phyloP scores from a whole-genome alignment of 2,113 vertebrate species.

The Eclectus roratus region DNA sequence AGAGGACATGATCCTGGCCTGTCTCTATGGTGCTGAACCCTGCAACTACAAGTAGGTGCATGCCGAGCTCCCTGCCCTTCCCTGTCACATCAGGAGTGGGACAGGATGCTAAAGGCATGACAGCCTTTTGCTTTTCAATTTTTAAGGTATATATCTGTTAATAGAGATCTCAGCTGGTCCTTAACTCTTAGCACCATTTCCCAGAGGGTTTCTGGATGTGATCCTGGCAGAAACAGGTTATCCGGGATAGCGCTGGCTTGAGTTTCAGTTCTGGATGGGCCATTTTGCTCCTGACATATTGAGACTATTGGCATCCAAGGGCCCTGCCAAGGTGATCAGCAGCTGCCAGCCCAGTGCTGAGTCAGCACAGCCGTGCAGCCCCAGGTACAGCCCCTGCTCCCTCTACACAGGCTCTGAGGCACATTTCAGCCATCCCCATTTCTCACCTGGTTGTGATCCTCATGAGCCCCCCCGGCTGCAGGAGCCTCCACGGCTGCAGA shows the following conservation, averaged over 20 bases:
- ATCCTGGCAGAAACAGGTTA: neutral
- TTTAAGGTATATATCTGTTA: neutral
- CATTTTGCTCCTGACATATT: rapidly evolving
- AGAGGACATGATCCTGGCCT: slow-evolving; percentile 78
- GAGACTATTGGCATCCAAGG: rapidly evolving
- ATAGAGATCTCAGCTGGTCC: neutral
- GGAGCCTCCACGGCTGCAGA: neutral
- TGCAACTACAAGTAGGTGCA: slow-evolving; percentile 77
- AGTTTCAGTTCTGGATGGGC: neutral
- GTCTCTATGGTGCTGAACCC: slow-evolving; percentile 75
- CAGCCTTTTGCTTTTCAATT: neutral
- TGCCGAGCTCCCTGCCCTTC: neutral
- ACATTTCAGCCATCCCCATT: neutral
- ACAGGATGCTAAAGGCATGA: rapidly evolving
- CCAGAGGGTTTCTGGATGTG: neutral
- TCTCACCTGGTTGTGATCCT: neutral
- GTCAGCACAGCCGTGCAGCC: neutral
- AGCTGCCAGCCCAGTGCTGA: neutral
- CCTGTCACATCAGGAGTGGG: rapidly evolving
- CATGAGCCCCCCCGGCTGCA: neutral
- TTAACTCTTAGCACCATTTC: neutral
- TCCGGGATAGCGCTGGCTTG: neutral
- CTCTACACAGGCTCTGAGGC: neutral
- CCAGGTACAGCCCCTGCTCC: neutral
- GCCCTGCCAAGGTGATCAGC: neutral